Conservation (phyloP, 2,113 vertebrate species). For the Notiomystis cincta region DNA sequence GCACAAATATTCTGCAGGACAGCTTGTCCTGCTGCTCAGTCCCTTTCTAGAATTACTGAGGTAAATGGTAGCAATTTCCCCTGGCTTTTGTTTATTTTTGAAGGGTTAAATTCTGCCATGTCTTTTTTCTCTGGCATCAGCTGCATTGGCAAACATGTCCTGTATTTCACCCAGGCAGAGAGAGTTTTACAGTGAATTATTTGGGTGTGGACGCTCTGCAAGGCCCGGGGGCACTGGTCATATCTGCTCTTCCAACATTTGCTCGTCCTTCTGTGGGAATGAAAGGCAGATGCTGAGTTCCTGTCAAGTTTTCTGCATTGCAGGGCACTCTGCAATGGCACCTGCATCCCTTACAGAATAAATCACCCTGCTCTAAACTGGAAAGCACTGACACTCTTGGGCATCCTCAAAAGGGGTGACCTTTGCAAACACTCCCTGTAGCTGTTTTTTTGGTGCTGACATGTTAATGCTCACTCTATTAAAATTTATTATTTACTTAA, state of each 20-base stretch:
- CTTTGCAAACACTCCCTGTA: neutral
- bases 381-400: neutral
- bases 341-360: accelerated
- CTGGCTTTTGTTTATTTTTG: neutral
- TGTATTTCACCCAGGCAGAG: accelerated
- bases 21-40: neutral
- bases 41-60: neutral
- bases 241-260: neutral
- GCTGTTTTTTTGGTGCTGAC: neutral
- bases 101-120: neutral
- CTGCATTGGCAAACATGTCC: neutral
- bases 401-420: neutral
- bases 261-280: neutral
- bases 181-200: neutral
- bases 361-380: neutral
- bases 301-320: neutral
- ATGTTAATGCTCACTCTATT: neutral
- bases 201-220: too few relatives aligned
- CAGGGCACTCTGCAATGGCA: neutral
- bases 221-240: accelerated
- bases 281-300: neutral
- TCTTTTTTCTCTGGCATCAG: neutral
- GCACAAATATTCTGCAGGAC: neutral
- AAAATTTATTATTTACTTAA: slow-evolving; percentile 11
- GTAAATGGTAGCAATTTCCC: neutral